Evolutionary conservation across 2,888 invertebrate species (phyloP).

Genomic region (Athalia circularis): DNA sequence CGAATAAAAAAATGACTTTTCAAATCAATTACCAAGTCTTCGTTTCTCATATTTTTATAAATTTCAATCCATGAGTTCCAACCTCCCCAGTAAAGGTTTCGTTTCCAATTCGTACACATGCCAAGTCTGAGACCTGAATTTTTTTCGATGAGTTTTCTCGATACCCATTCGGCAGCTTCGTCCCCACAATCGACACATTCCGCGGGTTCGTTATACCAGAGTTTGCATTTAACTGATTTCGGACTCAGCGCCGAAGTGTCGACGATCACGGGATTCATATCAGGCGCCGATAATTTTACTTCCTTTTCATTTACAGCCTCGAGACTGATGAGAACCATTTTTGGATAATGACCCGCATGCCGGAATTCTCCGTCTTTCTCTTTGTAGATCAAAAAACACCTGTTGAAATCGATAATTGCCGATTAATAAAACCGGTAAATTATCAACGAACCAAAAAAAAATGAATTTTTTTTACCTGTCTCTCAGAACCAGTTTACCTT

Average conservation of each 20-base stretch:
- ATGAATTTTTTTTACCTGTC: slow-evolving; percentile 26
- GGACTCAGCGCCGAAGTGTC: slow-evolving; percentile 46
- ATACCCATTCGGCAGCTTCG: slow-evolving; percentile 79
- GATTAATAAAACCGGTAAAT: not conserved
- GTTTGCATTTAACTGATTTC: slow-evolving; percentile 56
- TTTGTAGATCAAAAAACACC: slow-evolving; percentile 73
- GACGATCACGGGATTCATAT: slow-evolving; percentile 71
- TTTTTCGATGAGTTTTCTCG: slow-evolving; percentile 65
- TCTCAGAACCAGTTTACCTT: slow-evolving; percentile 16
- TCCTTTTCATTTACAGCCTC: slow-evolving; percentile 70
- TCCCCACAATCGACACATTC: slow-evolving; percentile 80
- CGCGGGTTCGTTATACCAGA: slow-evolving; percentile 71
- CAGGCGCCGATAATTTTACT: slow-evolving; percentile 73
- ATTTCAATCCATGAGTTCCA: not conserved
- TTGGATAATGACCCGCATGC: slow-evolving; percentile 74
- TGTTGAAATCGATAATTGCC: slow-evolving; percentile 57
- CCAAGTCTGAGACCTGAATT: slow-evolving; percentile 21
- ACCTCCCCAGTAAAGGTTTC: not conserved
- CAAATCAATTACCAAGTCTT: slow-evolving; percentile 28
- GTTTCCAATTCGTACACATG: slow-evolving; percentile 2
- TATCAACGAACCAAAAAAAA: not conserved
- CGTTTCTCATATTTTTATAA: slow-evolving; percentile 1
- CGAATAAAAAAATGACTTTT: not conserved
- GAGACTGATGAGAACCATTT: slow-evolving; percentile 73
- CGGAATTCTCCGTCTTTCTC: slow-evolving; percentile 71